Evolutionary conservation across 2,888 invertebrate genomes (phyloP), one percentile per base, ranked within the genome.

Genomic region (Eucriotettix oculatus): DNA sequence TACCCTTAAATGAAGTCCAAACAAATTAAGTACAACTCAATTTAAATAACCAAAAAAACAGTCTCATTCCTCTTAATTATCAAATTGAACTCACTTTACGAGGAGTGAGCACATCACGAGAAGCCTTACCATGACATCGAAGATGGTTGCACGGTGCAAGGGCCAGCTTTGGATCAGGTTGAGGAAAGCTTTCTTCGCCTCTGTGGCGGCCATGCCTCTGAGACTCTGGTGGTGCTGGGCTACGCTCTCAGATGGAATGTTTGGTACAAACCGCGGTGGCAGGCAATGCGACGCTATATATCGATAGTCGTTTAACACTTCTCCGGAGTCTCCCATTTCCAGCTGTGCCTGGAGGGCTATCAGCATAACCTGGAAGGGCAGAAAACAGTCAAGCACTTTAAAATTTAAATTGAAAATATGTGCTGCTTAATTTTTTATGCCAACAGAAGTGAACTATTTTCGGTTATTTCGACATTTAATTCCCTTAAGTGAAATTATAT

Each of bases 101-200:
- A 29, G 29, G 29, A 29, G 3, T 29, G 29, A 29, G 7, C 29
- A 29, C 29, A 29, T 29, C 29, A 54, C 1, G 29, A 29, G 29
- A 29, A 17, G 2, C 16, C 79, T 78, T 70, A 90, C 90, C 85
- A 91, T 90, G 53, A 96, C 95, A 73, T 95, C 94, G 72, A 92
- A 96, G 69, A 96, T 89, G 56, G 93, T 93, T 16, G 95, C 93
- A 66, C 89, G 83, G 65, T 94, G 91, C 59, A 96, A 78, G 42
- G 93, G 93, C 95, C 95, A 96, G 65, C 90, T 90, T 71, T 90
- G 87, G 64, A 96, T 90, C 29, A 96, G 80, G 71, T 94, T 93
- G 58, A 96, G 80, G 71, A 96, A 94, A 10, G 93, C 86, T 71
- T 93, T 89, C 75, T 95, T 92, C 29, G 95, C 90, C 71, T 91